Percentiles rank a stretch among this genome's conserved stretches.
Conservation (phyloP, 2,113 vertebrate species). For the Urocitellus parryii region DNA sequence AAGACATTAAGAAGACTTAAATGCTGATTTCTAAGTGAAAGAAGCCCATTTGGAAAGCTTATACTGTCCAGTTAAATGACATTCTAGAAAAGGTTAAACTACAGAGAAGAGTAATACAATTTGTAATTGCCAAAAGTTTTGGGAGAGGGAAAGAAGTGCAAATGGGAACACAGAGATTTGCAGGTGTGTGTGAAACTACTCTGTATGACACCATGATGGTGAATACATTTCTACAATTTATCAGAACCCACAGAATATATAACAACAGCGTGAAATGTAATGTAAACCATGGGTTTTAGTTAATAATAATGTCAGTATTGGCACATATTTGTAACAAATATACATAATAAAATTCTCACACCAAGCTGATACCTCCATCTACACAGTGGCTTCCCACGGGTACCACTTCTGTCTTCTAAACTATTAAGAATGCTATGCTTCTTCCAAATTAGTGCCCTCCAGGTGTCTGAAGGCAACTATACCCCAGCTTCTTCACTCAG, state of each 20-base stretch:
- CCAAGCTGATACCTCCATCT: background rate
- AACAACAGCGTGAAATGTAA: background rate
- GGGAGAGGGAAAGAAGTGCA: background rate
- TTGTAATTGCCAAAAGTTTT: background rate
- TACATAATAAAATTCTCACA: background rate
- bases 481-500: background rate
- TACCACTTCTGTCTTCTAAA: background rate
- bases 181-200: background rate
- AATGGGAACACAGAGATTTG: background rate
- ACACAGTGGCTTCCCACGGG: background rate
- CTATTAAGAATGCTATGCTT: background rate
- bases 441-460: background rate
- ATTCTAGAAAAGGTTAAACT: conserved; percentile 6
- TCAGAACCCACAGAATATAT: background rate
- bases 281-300: background rate
- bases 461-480: background rate
- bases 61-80: background rate
- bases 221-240: background rate
- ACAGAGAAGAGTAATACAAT: background rate
- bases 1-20: too few species aligned
- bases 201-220: background rate
- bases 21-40: too few species aligned
- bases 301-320: background rate
- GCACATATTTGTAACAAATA: background rate
- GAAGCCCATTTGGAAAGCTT: background rate